A percentile compares a stretch with the other conserved stretches of the same genome.
These are phyloP conservation scores for Drosophila rufa DNA, from an alignment of 1,140 invertebrate genomes.

Conservation along the genomic window DNA sequence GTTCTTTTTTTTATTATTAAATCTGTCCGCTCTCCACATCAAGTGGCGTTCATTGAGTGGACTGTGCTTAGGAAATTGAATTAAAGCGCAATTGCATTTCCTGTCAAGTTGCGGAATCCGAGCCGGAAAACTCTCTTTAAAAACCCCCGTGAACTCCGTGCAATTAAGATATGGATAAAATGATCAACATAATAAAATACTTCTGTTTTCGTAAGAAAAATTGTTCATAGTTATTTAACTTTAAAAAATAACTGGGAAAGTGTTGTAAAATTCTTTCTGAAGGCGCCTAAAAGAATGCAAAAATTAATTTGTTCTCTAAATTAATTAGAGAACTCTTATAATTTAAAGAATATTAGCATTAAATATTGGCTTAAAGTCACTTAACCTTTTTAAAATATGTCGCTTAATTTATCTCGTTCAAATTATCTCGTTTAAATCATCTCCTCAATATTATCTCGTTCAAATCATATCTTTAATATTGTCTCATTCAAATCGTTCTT, in stretches of 20 bases:
- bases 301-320: not conserved
- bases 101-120: slow-evolving; percentile 20
- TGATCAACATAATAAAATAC: not conserved
- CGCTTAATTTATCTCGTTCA: not conserved
- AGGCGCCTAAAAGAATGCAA: not conserved
- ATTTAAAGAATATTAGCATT: not conserved
- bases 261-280: not conserved
- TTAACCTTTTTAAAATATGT: no score
- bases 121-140: slow-evolving; percentile 5
- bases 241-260: no score
- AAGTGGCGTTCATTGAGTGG: slow-evolving; percentile 40
- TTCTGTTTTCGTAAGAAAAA: not conserved
- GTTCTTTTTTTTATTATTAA: slow-evolving; percentile 2
- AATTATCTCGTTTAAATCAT: no score
- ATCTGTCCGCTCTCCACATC: slow-evolving; percentile 18
- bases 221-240: not conserved
- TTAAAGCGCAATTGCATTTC: slow-evolving; percentile 67
- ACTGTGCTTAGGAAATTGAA: slow-evolving; percentile 57
- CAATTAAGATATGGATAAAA: slow-evolving; percentile 21
- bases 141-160: not conserved
- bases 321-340: not conserved
- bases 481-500: no score
- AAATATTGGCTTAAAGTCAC: not conserved
- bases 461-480: no score
- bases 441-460: no score